These are phyloP conservation scores for Villa cingulata DNA, from an alignment of 2,888 invertebrate genomes.

Conservation along the genomic window DNA sequence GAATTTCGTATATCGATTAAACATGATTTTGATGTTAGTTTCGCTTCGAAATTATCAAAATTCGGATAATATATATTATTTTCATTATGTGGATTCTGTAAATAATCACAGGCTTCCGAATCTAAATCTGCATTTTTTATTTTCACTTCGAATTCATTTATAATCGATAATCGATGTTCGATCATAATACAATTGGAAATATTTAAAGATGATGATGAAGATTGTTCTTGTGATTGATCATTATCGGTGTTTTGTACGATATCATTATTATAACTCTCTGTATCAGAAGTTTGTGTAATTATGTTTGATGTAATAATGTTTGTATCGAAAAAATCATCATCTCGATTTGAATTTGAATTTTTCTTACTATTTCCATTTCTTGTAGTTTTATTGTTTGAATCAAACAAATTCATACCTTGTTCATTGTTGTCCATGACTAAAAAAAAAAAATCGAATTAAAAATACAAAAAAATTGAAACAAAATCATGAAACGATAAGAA, in stretches of 20 bases:
- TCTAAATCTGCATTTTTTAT: conserved; percentile 3
- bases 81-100: conserved; percentile 5
- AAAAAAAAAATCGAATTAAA: no score
- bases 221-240: not conserved
- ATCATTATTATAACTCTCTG: conserved; percentile 6
- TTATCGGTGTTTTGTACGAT: not conserved
- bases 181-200: no score
- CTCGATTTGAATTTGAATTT: no score
- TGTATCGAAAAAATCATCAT: not conserved
- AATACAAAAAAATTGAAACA: no score
- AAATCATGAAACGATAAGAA: no score
- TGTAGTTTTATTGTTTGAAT: no score
- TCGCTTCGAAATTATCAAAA: conserved; percentile 6
- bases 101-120: conserved; percentile 10
- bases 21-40: conserved; percentile 1
- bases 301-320: not conserved
- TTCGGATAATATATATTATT: conserved; percentile 13
- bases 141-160: not conserved
- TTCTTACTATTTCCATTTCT: no score
- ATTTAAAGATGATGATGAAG: no score
- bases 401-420: no score
- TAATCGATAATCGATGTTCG: not conserved
- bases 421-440: no score
- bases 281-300: not conserved
- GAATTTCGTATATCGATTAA: conserved; percentile 2